Base-by-base conservation (phyloP, 2,888 invertebrate species). In the Dryococelus australis region DNA sequence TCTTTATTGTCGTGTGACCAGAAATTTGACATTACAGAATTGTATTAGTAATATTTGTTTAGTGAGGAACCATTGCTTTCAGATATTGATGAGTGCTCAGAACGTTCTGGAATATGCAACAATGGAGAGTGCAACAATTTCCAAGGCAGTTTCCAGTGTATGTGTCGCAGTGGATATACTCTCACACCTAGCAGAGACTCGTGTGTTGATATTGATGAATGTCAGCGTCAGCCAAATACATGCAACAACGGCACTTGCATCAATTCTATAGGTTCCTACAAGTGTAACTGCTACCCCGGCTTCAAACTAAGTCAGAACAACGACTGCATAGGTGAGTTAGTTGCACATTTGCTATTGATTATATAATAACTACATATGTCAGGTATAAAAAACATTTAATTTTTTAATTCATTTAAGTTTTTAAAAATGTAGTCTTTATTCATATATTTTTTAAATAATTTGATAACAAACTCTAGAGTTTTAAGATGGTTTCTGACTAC, bases 51-150 rank as follows among this genome's bases (percentile, higher is more conserved):
- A 16, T 47, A 16, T 47, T 47, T 47, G 4, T 47, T 47, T 47
- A 47, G 16, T 0, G 47, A 47, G 47, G 16, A 13, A 47, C 16
- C 16, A 47, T 47, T 47, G 16, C 16, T 47, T 47, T 91, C 86
- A 94, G 95, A 97, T 91, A 94, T 96, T 27, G 95, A 97, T 92
- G 97, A 97, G 92, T 97, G 97, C 91, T 93, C 94, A 35, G 96
- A 96, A 91, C 92, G 94, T 88, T 93, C 93, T 0, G 93, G 94
- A 0, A 94, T 96, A 2, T 97, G 97, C 91, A 94, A 94, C 87
- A 96, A 97, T 90, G 97, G 97, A 9, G 95, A 95, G 86, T 97
- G 97, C 90, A 94, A 95, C 90, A 97, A 97, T 91, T 94, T 96
- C 0, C 94, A 96, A 89, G 96, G 97, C 12, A 95, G 96, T 27